Evolutionary conservation across 30 jellyfish, hydroid and myxozoan species (phyloP).

Genomic region (Sanderia malayensis): DNA sequence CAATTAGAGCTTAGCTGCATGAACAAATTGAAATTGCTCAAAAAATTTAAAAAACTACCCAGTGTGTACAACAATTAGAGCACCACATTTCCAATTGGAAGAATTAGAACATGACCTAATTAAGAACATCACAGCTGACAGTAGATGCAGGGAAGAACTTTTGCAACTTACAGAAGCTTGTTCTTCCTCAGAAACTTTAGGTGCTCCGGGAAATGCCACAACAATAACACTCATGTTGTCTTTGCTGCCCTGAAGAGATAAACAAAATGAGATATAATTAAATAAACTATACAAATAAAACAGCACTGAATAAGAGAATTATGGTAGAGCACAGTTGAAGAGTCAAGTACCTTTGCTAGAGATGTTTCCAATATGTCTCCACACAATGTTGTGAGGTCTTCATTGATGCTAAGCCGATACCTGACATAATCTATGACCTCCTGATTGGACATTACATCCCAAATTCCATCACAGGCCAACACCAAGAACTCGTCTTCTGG

Average conservation of each 20-base stretch:
- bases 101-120: no score
- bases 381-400: constrained; percentile 62
- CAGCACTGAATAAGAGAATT: no score
- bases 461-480: constrained; percentile 99
- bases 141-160: no score
- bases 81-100: no score
- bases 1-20: no score
- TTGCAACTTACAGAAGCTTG: constrained; percentile 60
- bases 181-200: constrained; percentile 76
- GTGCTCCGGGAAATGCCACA: constrained; percentile 93
- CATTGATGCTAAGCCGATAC: constrained; percentile 61
- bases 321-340: no score
- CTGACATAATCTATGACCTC: constrained; percentile 83
- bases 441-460: constrained; percentile 99
- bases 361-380: constrained; percentile 96
- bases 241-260: constrained; percentile 98
- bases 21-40: no score
- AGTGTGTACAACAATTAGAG: no score
- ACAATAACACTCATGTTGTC: constrained; percentile 98
- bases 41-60: no score
- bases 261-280: no score
- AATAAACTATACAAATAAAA: no score
- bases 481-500: constrained; percentile 90
- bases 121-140: no score
- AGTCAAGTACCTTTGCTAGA: constrained; percentile 97